phyloP scores from a whole-genome alignment of 2,888 invertebrate species.

The Drosophila phalerata region DNA sequence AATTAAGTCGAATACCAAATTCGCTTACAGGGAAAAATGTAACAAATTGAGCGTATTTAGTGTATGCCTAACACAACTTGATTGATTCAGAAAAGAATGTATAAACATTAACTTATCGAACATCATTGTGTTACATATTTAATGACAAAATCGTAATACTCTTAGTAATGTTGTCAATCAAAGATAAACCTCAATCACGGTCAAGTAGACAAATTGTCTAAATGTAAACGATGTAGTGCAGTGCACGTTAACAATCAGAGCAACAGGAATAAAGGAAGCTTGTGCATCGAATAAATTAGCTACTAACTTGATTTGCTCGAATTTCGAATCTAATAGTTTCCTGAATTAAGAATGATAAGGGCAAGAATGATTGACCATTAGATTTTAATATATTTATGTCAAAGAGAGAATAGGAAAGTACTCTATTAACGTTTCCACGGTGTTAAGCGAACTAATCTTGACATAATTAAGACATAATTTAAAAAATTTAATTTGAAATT shows the following conservation, averaged over 20 bases:
- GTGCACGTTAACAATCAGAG: constrained; percentile 31
- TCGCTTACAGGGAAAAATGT: not conserved
- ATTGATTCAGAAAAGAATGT: not conserved
- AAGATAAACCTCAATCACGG: constrained; percentile 46
- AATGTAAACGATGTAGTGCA: constrained; percentile 59
- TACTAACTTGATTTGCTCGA: not conserved
- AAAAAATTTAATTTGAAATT: not conserved
- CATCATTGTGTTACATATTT: not conserved
- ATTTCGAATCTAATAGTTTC: constrained; percentile 2
- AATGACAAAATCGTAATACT: not conserved
- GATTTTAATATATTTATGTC: not conserved
- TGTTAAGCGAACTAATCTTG: no score
- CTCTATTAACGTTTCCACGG: no score
- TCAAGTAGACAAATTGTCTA: constrained; percentile 60
- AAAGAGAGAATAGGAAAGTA: not conserved
- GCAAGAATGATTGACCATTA: not conserved
- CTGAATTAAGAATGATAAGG: not conserved
- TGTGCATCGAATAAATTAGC: constrained; percentile 9
- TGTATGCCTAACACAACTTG: not conserved
- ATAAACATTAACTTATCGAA: not conserved
- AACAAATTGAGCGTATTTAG: not conserved
- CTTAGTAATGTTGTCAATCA: not conserved
- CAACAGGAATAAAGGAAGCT: not conserved
- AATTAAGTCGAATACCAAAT: not conserved
- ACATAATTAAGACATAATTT: not conserved